Evolutionary conservation across 2,113 vertebrate genomes (phyloP).

Genomic region (Platichthys stellatus): DNA sequence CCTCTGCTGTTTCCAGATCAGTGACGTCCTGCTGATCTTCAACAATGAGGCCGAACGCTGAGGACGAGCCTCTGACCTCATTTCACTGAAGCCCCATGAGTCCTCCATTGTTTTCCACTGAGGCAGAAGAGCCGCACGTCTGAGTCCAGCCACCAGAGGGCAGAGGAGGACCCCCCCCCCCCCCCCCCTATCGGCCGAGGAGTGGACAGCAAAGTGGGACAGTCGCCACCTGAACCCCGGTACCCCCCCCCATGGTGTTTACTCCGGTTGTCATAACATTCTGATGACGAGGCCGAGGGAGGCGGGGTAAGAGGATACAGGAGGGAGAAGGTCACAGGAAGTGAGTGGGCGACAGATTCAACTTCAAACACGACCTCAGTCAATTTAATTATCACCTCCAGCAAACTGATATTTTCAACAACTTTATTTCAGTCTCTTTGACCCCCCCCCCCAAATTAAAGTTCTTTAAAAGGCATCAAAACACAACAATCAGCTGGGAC

Average conservation of each 20-base stretch:
- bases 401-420: not conserved
- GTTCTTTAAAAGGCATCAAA: not conserved
- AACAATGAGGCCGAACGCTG: not conserved
- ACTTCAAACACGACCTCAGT: constrained; percentile 36
- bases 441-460: not conserved
- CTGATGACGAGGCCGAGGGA: constrained; percentile 5
- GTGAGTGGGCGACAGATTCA: constrained; percentile 34
- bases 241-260: constrained; percentile 33
- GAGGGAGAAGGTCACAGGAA: constrained; percentile 52
- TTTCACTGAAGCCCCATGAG: not conserved
- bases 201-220: too few relatives aligned
- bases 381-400: constrained; percentile 30
- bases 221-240: not conserved
- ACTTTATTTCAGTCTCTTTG: constrained; percentile 29
- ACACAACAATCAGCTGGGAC: not conserved
- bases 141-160: constrained; percentile 50
- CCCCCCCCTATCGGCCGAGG: too few relatives aligned
- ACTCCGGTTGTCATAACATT: constrained; percentile 57
- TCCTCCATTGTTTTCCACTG: constrained; percentile 20
- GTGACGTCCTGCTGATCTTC: not conserved
- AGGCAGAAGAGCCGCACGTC: not conserved
- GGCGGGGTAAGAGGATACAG: constrained; percentile 8
- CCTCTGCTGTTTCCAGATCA: not conserved
- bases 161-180: not conserved
- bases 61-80: constrained; percentile 11